Conservation (phyloP, 2,797 vertebrate species). For the Poliocrania exsul region DNA sequence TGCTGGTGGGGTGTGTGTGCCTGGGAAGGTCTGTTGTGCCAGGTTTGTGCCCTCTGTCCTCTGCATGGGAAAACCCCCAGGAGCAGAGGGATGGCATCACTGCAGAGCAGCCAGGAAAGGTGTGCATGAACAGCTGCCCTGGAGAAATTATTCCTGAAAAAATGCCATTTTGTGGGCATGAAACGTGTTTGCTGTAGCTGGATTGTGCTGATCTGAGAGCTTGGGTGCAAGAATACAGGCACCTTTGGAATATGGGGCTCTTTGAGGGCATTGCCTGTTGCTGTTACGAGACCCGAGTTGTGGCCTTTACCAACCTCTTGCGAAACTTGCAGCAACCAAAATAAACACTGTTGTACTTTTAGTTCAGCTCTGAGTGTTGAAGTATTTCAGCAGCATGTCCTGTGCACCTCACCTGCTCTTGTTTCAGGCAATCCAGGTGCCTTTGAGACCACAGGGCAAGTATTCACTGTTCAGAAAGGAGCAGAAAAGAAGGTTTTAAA, state of each 20-base stretch:
- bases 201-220: neutral
- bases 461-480: neutral
- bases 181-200: neutral
- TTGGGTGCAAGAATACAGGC: neutral
- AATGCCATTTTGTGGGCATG: neutral
- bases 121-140: neutral
- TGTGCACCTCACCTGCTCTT: neutral
- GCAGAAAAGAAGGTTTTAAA: neutral
- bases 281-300: neutral
- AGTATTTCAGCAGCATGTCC: neutral
- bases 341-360: neutral
- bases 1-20: neutral
- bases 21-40: neutral
- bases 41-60: neutral
- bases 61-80: neutral
- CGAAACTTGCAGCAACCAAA: neutral
- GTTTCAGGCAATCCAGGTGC: neutral
- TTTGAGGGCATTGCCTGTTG: neutral
- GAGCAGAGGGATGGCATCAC: neutral
- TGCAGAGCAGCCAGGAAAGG: neutral
- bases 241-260: neutral
- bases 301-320: neutral
- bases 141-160: neutral
- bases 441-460: neutral
- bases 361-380: neutral